These are phyloP conservation scores for Brevimyrus niger DNA, from an alignment of 2,113 vertebrate species.

Conservation along the genomic window DNA sequence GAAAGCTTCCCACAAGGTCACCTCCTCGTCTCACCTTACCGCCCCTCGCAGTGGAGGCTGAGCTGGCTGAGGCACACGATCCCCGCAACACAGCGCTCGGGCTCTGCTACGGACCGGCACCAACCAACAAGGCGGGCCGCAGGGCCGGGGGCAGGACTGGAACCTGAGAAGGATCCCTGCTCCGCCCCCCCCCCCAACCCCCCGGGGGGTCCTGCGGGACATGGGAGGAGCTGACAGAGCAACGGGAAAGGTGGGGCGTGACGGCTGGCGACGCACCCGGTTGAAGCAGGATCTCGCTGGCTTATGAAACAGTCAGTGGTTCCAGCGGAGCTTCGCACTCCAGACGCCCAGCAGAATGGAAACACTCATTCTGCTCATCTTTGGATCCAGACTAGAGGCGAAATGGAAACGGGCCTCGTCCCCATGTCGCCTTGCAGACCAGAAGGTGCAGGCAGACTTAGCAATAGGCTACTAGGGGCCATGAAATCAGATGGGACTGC, in stretches of 20 bases:
- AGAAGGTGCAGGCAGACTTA: background rate
- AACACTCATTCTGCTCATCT: background rate
- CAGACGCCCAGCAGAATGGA: background rate
- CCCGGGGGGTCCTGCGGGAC: background rate
- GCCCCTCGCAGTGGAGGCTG: slow-evolving; percentile 57
- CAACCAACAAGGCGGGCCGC: slow-evolving; percentile 19
- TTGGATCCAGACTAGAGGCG: background rate
- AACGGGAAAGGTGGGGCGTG: background rate
- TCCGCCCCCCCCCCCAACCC: no score
- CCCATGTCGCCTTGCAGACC: background rate
- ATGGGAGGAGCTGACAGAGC: background rate
- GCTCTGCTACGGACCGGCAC: background rate
- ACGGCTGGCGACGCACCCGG: background rate
- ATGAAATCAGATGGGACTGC: background rate
- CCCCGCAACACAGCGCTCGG: slow-evolving; percentile 24
- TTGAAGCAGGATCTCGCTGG: background rate
- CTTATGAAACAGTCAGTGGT: background rate
- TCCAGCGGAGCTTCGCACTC: background rate
- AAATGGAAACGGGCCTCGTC: background rate
- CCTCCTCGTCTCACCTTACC: background rate
- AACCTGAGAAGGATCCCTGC: slow-evolving; percentile 2
- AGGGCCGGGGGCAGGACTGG: background rate
- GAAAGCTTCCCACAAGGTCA: background rate
- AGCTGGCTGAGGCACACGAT: slow-evolving; percentile 35
- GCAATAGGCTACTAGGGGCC: background rate